phyloP scores from a whole-genome alignment of 2,797 vertebrate genomes.

The Taenioides sp. region DNA sequence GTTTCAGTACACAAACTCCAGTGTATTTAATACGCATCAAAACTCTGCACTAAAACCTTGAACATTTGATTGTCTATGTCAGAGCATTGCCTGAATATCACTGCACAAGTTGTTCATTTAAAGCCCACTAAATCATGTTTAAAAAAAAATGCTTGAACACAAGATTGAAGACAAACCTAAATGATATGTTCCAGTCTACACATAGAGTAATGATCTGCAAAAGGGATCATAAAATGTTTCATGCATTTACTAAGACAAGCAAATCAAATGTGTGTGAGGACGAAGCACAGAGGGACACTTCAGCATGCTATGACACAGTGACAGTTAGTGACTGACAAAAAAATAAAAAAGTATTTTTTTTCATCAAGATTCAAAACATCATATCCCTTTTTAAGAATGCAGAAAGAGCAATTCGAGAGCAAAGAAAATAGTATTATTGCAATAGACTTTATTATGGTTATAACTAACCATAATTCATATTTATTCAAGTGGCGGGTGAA shows the following conservation, averaged over 20 bases:
- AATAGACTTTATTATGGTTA: constrained; percentile 12
- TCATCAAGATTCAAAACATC: constrained; percentile 56
- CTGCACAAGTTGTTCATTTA: constrained; percentile 35
- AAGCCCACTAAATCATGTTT: constrained; percentile 22
- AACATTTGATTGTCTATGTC: constrained; percentile 78
- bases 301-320: constrained; percentile 74
- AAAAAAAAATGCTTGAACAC: constrained; percentile 19
- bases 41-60: constrained; percentile 49
- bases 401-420: constrained; percentile 11
- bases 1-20: constrained; percentile 35
- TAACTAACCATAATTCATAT: not conserved
- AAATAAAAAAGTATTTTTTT: constrained; percentile 25
- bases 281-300: constrained; percentile 74
- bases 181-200: constrained; percentile 25
- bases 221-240: constrained; percentile 61
- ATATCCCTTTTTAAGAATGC: constrained; percentile 62
- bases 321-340: constrained; percentile 63
- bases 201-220: constrained; percentile 44
- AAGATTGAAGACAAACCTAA: constrained; percentile 23
- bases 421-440: constrained; percentile 31
- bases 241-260: constrained; percentile 69
- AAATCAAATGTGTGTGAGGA: constrained; percentile 54
- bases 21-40: constrained; percentile 43
- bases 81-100: constrained; percentile 49
- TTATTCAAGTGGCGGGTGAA: constrained; percentile 22